Base-by-base conservation (phyloP, 2,888 invertebrate species). In the Lacanobia oleracea region DNA sequence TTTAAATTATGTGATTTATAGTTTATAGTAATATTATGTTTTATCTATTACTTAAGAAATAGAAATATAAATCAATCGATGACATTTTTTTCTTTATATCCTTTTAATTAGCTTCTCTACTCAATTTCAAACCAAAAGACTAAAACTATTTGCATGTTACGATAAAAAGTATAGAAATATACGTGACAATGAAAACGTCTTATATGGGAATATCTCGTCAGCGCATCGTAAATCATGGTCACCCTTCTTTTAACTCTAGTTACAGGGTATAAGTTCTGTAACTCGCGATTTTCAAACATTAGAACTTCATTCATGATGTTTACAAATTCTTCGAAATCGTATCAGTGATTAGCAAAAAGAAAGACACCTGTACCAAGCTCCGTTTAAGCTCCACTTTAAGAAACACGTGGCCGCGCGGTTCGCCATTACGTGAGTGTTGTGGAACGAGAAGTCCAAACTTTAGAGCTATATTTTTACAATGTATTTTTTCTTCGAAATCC, bases 1-100 rank as follows among this genome's bases (percentile, higher is more conserved):
- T 69, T 69, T 69, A 69, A 69, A 69, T 69, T 69, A 70, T 70
- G 70, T 70, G 70, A 70, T 70, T 70, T 70, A 70, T 70, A 70
- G 70, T 70, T 70, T 70, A 70, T 70, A 70, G 70, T 69, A 69
- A 69, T 69, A 69, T 69, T 69, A 69, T 69, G 69, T 69, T 69
- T 69, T 69, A 69, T 69, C 69, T 69, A 69, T 69, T 63, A 69
- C 67, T 67, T 67, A 67, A 67, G 59, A 67, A 56, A 56, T 56
- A 56, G 56, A 56, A 56, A 56, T 56, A 68, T 68, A 68, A 68
- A 68, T 68, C 68, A 68, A 68, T 68, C 68, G 68, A 68, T 68
- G 68, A 68, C 68, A 68, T 68, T 68, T 68, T 68, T 68, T 68
- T 68, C 68, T 68, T 68, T 68, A 68, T 68, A 68, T 68, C 68